phyloP scores from a whole-genome alignment of 2,888 invertebrate species.

The Melikaiella ostensackeni region DNA sequence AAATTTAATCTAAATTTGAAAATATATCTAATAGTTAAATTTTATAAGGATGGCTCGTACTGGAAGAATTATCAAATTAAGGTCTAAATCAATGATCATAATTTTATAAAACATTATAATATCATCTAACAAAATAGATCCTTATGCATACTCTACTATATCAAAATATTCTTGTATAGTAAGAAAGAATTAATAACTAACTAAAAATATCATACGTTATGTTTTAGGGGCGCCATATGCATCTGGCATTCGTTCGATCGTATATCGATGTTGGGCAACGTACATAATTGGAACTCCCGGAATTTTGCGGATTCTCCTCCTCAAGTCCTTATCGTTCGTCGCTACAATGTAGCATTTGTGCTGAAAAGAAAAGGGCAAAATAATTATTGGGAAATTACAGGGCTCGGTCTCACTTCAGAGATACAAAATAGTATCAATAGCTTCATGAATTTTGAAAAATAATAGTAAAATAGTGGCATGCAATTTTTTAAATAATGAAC shows the following conservation, averaged over 20 bases:
- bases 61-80: background rate
- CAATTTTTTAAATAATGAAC: too few relatives aligned
- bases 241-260: slow-evolving; percentile 99
- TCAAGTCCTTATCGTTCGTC: slow-evolving; percentile 98
- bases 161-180: background rate
- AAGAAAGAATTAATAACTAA: slow-evolving; percentile 3
- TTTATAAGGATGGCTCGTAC: background rate
- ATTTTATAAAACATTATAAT: slow-evolving; percentile 30
- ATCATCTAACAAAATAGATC: slow-evolving; percentile 3
- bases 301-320: slow-evolving; percentile 96
- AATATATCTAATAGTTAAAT: background rate
- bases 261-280: slow-evolving; percentile 93
- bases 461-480: too few relatives aligned
- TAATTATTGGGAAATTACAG: background rate
- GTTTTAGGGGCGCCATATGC: slow-evolving; percentile 95
- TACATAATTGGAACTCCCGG: slow-evolving; percentile 99
- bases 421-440: too few relatives aligned
- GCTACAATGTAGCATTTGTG: slow-evolving; percentile 99
- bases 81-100: slow-evolving; percentile 9
- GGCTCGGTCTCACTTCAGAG: too few relatives aligned
- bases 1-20: background rate
- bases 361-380: slow-evolving; percentile 76
- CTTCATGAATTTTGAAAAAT: too few relatives aligned
- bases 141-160: background rate
- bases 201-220: slow-evolving; percentile 56